Conservation (phyloP, 1,140 invertebrate species). For the Cotesia vestalis region DNA sequence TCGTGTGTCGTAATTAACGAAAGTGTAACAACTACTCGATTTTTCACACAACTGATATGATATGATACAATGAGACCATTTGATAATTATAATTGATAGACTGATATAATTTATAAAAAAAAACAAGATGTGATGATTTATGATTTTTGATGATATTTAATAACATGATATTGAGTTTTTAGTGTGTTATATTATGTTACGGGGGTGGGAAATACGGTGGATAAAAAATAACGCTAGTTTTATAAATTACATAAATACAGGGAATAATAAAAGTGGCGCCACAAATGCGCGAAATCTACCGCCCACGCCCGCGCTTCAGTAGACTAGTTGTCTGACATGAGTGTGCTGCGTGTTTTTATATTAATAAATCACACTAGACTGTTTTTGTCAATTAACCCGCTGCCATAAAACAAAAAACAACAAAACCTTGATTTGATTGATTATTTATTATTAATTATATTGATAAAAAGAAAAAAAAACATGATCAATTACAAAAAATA, state of each 20-base stretch:
- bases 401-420: no score
- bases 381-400: no score
- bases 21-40: slow-evolving; percentile 43
- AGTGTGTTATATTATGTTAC: slow-evolving; percentile 48
- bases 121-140: background rate
- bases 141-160: no score
- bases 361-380: slow-evolving; percentile 10
- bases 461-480: no score
- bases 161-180: slow-evolving; percentile 31
- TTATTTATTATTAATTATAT: no score
- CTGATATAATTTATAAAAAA: background rate
- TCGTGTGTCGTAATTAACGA: slow-evolving; percentile 45
- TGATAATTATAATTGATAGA: slow-evolving; percentile 13
- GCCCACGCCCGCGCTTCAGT: slow-evolving; percentile 52
- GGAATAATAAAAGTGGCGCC: slow-evolving; percentile 30
- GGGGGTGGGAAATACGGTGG: slow-evolving; percentile 52
- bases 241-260: slow-evolving; percentile 3
- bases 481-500: no score
- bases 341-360: slow-evolving; percentile 55
- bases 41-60: slow-evolving; percentile 28
- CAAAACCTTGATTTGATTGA: no score
- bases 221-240: slow-evolving; percentile 25
- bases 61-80: background rate
- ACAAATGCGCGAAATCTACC: slow-evolving; percentile 41
- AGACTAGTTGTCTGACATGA: slow-evolving; percentile 54